Base-by-base conservation (phyloP, 2,113 vertebrate species). In the Edolisoma coerulescens region DNA sequence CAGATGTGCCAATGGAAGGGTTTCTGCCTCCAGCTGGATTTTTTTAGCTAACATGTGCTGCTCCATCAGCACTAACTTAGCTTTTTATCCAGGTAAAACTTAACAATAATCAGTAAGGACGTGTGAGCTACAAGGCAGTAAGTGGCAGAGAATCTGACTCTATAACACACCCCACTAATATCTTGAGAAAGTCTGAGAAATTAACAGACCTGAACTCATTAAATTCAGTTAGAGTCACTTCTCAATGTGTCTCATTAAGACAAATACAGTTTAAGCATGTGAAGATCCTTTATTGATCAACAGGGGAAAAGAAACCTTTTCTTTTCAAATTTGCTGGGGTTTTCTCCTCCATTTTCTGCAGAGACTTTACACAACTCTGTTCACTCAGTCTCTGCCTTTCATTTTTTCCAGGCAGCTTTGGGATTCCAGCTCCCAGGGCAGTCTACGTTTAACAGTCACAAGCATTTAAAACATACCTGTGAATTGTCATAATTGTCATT, bases 321-420 rank as follows among this genome's bases (percentile, higher is more conserved):
- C 8, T 75, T 87, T 95, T 77, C 28, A 85, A 63, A 83, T 69
- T 27, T 76, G 22, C n/a, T 73, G 70, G 13, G 6, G 3, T 16
- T 74, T 93, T 87, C 35, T 24, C 20, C 35, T 63, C 64, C 16
- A 39, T 74, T 93, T 88, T 94, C 75, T 80, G 13, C 33, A 88
- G 42, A 63, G n/a, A 50, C 73, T 96, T 97, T 78, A 37, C 44
- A 63, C 54, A 84, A 13, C 32, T 81, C 47, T 91, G 16, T 67
- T 93, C 44, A 30, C 35, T 95, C 27, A 20, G 7, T 33, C 56
- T 77, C 70, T 84, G 59, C 47, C 24, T 89, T 86, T 74, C 44
- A 44, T 89, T 96, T 77, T 74, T 67, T 41, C 64, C 56, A 86
- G 76, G 44, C 86, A 96, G 56, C 50, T 93, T 80, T 86, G 87